A percentile compares a stretch with the other conserved stretches of the same genome.
Evolutionary conservation across 2,797 vertebrate species (phyloP).

Genomic region (Dendrocincla tyrannina): DNA sequence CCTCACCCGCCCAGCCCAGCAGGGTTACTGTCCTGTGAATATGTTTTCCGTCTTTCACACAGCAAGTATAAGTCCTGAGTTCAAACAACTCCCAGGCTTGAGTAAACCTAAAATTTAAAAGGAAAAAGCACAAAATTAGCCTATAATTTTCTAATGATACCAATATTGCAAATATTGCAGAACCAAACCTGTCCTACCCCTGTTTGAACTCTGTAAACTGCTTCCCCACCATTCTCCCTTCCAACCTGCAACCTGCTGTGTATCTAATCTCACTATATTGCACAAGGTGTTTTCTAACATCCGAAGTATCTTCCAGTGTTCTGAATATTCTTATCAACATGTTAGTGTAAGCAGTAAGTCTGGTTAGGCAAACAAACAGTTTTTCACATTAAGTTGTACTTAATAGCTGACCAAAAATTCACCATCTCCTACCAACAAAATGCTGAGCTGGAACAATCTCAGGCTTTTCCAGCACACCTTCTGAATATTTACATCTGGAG

Average conservation of each 20-base stretch:
- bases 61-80: neutral
- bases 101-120: neutral
- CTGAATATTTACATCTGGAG: constrained; percentile 57
- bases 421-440: constrained; percentile 53
- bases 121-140: neutral
- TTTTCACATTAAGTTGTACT: neutral
- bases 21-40: neutral
- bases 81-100: neutral
- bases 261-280: constrained; percentile 60
- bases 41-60: neutral
- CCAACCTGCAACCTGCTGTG: neutral
- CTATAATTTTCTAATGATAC: neutral
- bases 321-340: constrained; percentile 69
- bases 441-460: constrained; percentile 37
- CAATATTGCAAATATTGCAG: neutral
- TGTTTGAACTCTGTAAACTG: neutral
- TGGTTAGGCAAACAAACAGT: constrained; percentile 52
- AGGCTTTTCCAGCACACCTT: constrained; percentile 53
- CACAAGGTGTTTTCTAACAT: constrained; percentile 73
- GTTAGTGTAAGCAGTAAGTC: constrained; percentile 65
- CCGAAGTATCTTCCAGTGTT: constrained; percentile 52
- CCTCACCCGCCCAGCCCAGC: neutral
- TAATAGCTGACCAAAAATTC: constrained; percentile 52
- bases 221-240: rapidly evolving
- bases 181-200: neutral